Evolutionary conservation across 2,113 vertebrate species (phyloP).

Genomic region (Piprites chloris): DNA sequence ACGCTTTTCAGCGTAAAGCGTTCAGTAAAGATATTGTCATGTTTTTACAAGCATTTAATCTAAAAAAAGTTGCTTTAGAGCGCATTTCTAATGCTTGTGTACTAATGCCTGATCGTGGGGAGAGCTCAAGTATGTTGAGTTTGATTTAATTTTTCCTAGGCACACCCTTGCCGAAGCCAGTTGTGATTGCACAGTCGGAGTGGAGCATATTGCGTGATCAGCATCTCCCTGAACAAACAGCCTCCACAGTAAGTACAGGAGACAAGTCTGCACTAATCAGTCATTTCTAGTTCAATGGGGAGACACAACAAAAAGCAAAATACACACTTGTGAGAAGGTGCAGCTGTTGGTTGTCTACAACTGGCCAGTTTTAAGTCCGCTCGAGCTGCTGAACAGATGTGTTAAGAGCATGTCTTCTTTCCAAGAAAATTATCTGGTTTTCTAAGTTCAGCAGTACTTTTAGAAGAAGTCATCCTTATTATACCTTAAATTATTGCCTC

Average conservation of each 20-base stretch:
- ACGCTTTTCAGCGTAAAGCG: background rate
- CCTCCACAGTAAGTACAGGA: conserved; percentile 60
- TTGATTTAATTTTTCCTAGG: conserved; percentile 65
- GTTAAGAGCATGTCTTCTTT: background rate
- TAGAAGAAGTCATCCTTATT: background rate
- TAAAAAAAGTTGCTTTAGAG: background rate
- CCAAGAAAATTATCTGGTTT: background rate
- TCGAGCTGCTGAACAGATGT: background rate
- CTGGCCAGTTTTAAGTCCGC: background rate
- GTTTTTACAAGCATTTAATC: background rate
- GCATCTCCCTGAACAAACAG: conserved; percentile 45
- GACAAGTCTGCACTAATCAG: background rate
- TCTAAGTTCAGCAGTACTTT: background rate
- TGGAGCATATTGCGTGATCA: conserved; percentile 67
- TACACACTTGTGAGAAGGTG: background rate
- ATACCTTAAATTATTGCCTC: background rate
- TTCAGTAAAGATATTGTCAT: background rate
- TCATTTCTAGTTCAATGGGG: background rate
- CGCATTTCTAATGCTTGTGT: background rate
- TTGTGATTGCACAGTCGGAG: conserved; percentile 53
- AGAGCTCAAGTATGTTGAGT: background rate
- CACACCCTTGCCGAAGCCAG: conserved; percentile 57
- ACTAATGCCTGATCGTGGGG: background rate
- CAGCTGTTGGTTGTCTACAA: background rate
- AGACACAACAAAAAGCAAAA: background rate